Evolutionary conservation across 2,797 vertebrate genomes (phyloP).

Genomic region (Pangasius krempfi): DNA sequence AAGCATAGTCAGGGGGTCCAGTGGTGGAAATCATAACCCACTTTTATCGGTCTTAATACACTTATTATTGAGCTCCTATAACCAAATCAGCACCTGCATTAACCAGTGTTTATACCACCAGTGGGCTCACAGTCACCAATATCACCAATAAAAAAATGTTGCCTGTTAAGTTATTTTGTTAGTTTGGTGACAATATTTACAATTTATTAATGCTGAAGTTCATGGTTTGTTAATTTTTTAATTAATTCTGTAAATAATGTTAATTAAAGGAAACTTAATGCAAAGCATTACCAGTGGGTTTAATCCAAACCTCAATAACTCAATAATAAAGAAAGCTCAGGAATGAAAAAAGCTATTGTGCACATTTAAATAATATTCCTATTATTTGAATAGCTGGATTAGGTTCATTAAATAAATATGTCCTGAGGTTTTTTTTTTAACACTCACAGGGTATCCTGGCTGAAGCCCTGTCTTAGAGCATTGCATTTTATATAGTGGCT

Average conservation of each 20-base stretch:
- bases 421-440: background rate
- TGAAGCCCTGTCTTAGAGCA: background rate
- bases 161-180: slow-evolving; percentile 1
- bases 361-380: background rate
- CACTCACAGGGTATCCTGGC: background rate
- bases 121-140: background rate
- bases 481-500: background rate
- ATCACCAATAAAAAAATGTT: background rate
- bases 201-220: background rate
- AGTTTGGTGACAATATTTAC: background rate
- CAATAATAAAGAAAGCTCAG: background rate
- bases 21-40: background rate
- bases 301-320: slow-evolving; percentile 2
- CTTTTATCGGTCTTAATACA: background rate
- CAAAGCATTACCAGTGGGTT: background rate
- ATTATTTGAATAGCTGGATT: slow-evolving; percentile 1
- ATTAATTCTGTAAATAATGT: background rate
- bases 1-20: background rate
- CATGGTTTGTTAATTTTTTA: background rate
- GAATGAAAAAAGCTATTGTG: background rate
- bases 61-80: background rate
- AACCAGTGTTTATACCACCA: background rate
- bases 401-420: slow-evolving; percentile 1
- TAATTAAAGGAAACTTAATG: background rate
- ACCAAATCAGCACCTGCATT: background rate